Base-by-base conservation (phyloP, 2,888 invertebrate species). In the Tetragonula carbonaria region DNA sequence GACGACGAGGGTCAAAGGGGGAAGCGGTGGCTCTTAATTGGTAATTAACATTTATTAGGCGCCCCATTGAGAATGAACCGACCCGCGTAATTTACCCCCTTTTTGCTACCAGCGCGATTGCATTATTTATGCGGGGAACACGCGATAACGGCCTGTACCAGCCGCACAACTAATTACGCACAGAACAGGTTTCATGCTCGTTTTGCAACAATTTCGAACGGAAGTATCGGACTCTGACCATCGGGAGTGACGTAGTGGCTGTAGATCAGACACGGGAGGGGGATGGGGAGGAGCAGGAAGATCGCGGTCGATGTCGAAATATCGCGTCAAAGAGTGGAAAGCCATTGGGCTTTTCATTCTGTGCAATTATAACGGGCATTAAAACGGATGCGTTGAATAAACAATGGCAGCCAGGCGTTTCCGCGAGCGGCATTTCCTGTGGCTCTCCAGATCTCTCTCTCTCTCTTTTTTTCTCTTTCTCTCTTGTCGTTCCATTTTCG, bases 31-130 rank as follows among this genome's bases (percentile, higher is more conserved):
- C 18, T 45, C n/a, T 51, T 81, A 78, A 81, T 81, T 73, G 81
- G 67, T 68, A 73, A 81, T 81, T 81, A 81, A 81, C 81, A 78
- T 81, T 78, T 72, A 83, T 83, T 76, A 83, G 82, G 59, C 71
- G 33, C 53, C 65, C 70, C 74, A 73, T 80, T 59, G 74, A 75
- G 82, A 68, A 55, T 67, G 33, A 28, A 33, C 70, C 14, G 65
- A 18, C 62, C 45, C 67, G 62, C 75, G 71, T 80, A 80, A 81
- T 82, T 80, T 51, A 75, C 75, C 45, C 45, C 45, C 45, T 72
- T 67, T 72, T 11, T 59, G 23, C 38, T 5, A 53, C 38, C 21
- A 4, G 28, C 23, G 59, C 16, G 62, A 80, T 72, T 38, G 75
- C 82, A 63, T 81, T 83, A 83, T 83, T 83, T 83, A 83, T 81